Evolutionary conservation across 2,797 vertebrate genomes (phyloP).

Genomic region (Podarcis siculus): DNA sequence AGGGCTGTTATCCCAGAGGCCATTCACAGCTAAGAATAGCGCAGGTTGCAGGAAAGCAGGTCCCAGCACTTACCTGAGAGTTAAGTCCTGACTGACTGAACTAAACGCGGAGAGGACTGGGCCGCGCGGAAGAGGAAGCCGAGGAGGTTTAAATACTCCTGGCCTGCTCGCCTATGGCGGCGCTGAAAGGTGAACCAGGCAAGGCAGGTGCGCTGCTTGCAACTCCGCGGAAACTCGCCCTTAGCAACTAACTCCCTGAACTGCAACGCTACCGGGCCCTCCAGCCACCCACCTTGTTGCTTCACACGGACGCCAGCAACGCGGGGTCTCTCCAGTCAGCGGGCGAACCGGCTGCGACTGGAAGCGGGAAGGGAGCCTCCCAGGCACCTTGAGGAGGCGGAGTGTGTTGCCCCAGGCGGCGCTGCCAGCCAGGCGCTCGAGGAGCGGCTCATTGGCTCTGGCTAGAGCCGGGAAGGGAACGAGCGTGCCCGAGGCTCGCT

Average conservation of each 20-base stretch:
- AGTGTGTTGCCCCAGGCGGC: background rate
- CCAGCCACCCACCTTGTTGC: background rate
- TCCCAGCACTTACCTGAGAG: background rate
- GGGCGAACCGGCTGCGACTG: background rate
- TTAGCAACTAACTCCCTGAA: no score
- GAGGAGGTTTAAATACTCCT: background rate
- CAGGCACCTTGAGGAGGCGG: background rate
- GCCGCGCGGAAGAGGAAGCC: background rate
- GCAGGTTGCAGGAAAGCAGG: background rate
- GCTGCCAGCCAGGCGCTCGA: background rate
- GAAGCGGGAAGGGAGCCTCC: background rate
- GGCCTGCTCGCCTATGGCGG: background rate
- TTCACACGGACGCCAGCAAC: background rate
- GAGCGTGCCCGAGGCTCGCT: background rate
- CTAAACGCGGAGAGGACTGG: background rate
- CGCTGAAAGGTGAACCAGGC: background rate
- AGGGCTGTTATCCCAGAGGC: background rate
- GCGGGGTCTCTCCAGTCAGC: background rate
- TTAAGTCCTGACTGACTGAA: background rate
- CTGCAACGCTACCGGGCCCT: background rate
- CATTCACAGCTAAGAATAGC: background rate
- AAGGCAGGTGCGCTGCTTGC: background rate
- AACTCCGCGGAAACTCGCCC: background rate
- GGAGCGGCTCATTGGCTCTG: background rate
- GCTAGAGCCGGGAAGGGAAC: background rate